Percentiles rank a stretch among this genome's conserved stretches.
Conservation (phyloP, 2,888 invertebrate genomes). For the Sarcophaga carnaria region DNA sequence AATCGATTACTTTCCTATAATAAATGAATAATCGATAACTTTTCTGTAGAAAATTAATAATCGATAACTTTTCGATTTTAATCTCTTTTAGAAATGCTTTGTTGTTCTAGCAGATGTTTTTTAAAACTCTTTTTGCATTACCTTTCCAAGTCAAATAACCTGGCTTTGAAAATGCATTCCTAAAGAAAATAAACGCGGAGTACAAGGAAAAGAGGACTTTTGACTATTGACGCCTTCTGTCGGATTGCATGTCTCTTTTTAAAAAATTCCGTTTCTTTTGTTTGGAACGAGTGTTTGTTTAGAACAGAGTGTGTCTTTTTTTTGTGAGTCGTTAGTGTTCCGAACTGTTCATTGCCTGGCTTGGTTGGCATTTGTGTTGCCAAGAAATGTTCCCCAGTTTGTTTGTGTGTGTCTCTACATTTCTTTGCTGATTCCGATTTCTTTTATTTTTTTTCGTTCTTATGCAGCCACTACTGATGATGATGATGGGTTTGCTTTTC, state of each 20-base stretch:
- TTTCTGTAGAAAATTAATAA: no score
- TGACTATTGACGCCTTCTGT: slow-evolving; percentile 59
- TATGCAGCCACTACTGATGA: slow-evolving; percentile 51
- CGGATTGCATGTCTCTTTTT: slow-evolving; percentile 55
- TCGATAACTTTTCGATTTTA: no score
- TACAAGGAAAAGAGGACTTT: slow-evolving; percentile 42
- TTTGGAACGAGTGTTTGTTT: slow-evolving; percentile 28
- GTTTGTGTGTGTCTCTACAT: slow-evolving; percentile 6
- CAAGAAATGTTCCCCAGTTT: slow-evolving; percentile 64
- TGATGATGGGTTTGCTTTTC: slow-evolving; percentile 63
- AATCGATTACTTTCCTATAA: background rate
- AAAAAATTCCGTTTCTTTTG: slow-evolving; percentile 47
- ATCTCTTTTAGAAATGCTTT: background rate
- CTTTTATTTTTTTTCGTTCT: slow-evolving; percentile 19
- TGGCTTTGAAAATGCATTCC: no score
- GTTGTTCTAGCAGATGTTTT: no score
- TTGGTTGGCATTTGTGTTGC: slow-evolving; percentile 33
- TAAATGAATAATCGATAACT: background rate
- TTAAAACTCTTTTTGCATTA: no score
- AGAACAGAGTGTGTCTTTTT: slow-evolving; percentile 11
- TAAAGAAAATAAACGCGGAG: no score
- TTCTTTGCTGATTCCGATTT: slow-evolving; percentile 37
- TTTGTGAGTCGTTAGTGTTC: slow-evolving; percentile 30
- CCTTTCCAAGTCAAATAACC: no score
- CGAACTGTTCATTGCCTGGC: slow-evolving; percentile 56